Conservation (phyloP, 2,888 invertebrate genomes). For the Acleris holmiana region DNA sequence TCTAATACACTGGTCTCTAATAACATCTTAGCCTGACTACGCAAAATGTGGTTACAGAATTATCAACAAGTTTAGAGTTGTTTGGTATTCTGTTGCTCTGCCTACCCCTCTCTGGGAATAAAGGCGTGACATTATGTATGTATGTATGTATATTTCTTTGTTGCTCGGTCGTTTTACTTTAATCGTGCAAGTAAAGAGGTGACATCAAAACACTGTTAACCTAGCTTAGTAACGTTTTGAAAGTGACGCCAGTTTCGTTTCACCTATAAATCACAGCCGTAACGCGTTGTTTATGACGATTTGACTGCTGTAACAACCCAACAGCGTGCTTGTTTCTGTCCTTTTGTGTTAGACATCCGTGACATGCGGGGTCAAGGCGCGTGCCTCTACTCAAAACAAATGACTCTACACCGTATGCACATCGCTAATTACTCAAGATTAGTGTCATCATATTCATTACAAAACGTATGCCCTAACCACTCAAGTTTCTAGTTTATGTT, state of each 20-base stretch:
- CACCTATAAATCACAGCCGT: conserved; percentile 1
- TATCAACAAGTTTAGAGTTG: too few species aligned
- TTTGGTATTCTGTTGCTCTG: too few species aligned
- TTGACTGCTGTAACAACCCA: conserved; percentile 20
- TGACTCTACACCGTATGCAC: not conserved
- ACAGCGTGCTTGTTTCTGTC: conserved; percentile 22
- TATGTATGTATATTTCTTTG: too few species aligned
- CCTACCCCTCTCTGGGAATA: too few species aligned
- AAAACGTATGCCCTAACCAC: too few species aligned
- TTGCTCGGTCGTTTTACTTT: not conserved
- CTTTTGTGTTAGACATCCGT: conserved; percentile 26
- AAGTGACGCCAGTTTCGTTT: conserved; percentile 8
- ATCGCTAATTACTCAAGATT: not conserved
- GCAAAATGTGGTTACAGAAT: too few species aligned
- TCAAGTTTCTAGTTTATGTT: too few species aligned
- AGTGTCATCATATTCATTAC: not conserved
- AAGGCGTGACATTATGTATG: too few species aligned
- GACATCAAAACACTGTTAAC: conserved; percentile 6
- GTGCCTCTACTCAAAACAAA: conserved; percentile 18
- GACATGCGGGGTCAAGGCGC: conserved; percentile 31
- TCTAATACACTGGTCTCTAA: too few species aligned
- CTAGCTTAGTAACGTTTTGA: conserved; percentile 1
- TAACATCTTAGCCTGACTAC: too few species aligned
- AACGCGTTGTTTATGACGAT: conserved; percentile 25
- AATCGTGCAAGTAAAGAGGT: too few species aligned